phyloP scores from a whole-genome alignment of 2,888 invertebrate species.

The Kryphioiulus occultus region DNA sequence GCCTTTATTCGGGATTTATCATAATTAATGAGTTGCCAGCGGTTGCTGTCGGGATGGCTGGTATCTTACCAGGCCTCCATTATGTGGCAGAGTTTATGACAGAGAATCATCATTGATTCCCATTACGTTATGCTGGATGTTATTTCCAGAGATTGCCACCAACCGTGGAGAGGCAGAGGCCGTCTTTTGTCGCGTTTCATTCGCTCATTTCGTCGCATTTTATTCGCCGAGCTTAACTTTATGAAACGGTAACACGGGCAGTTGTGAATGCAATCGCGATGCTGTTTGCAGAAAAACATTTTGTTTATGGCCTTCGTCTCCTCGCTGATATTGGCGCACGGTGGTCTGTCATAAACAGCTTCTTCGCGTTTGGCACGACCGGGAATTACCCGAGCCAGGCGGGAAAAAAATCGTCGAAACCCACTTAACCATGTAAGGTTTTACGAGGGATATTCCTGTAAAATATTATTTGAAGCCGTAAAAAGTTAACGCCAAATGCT shows the following conservation, averaged over 20 bases:
- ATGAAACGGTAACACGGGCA: not conserved
- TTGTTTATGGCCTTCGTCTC: not conserved
- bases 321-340: not conserved
- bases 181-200: not conserved
- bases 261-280: not conserved
- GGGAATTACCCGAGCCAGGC: not conserved
- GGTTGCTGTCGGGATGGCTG: not conserved
- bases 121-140: not conserved
- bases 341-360: slow-evolving; percentile 11
- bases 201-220: not conserved
- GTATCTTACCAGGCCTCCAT: not conserved
- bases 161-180: not conserved
- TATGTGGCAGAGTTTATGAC: not conserved
- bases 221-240: slow-evolving; percentile 25
- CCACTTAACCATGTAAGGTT: slow-evolving; percentile 11
- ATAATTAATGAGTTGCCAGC: slow-evolving; percentile 30
- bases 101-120: slow-evolving; percentile 13
- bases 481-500: not conserved
- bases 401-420: not conserved
- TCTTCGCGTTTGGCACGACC: not conserved
- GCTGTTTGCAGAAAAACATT: not conserved
- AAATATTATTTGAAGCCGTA: not conserved
- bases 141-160: not conserved
- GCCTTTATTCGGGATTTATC: not conserved
- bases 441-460: not conserved